Evolutionary conservation across 2,797 vertebrate species (phyloP).

Genomic region (Heliangelus exortis): DNA sequence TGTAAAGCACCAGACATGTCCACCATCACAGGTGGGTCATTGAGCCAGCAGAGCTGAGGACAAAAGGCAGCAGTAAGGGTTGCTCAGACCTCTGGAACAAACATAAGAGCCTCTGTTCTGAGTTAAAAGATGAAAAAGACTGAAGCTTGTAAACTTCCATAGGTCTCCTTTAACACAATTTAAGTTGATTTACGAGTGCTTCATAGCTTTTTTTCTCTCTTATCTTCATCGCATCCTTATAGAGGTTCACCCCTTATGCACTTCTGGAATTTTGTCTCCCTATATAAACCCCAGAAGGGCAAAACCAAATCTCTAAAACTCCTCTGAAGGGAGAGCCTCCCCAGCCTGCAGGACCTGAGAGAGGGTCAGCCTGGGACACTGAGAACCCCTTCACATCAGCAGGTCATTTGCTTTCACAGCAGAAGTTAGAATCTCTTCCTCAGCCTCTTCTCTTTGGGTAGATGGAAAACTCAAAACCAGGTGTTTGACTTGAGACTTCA

Average conservation of each 20-base stretch:
- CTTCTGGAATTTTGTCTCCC: neutral
- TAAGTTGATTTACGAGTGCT: neutral
- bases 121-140: neutral
- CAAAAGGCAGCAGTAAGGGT: neutral
- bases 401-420: conserved; percentile 72
- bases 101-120: neutral
- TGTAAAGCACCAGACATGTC: neutral
- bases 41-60: neutral
- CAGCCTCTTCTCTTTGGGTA: conserved; percentile 73
- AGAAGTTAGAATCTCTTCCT: conserved; percentile 75
- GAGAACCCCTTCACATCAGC: conserved; percentile 70
- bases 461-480: conserved; percentile 78
- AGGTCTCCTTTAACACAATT: neutral
- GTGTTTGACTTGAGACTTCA: neutral
- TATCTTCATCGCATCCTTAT: neutral
- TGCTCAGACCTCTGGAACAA: neutral
- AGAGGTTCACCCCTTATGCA: neutral
- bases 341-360: conserved; percentile 63
- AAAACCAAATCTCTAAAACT: conserved; percentile 75
- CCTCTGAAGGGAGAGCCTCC: conserved; percentile 66
- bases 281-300: conserved; percentile 49
- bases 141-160: neutral
- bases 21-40: neutral
- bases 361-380: conserved; percentile 59
- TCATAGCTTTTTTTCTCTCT: neutral